Evolutionary conservation across 2,113 vertebrate genomes (phyloP), one percentile per base, ranked within the genome.

Genomic region (Epinephelus lanceolatus): DNA sequence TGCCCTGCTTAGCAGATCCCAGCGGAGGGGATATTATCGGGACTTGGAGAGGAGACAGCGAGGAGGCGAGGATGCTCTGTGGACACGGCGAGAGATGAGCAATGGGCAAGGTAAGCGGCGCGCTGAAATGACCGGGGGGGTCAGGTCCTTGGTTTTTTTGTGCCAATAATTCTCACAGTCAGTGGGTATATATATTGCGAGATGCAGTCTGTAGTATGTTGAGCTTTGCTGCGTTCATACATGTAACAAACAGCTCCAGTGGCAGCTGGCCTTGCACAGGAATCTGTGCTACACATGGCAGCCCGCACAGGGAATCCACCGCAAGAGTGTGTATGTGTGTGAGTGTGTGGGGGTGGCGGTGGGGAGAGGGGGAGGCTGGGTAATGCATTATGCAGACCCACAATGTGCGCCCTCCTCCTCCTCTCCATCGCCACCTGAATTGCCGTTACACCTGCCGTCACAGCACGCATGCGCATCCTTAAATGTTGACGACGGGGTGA

Each of bases 51-150:
- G 69, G 42, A 27, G 66, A 42, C 1, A 70, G 63, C 60, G 68
- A 68, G 57, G 74, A 81, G 63, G 81, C 18, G 74, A 82, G 63
- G 90, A 88, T 86, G 84, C 87, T 83, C 71, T 40, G 80, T 37
- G 81, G 23, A 56, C 60, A 47, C 27, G 67, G 68, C 67, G 63
- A 78, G 74, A 85, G 89, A 91, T 83, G 85, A 90, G 85, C 83
- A 21, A 84, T 83, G 81, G 90, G 27, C 27, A 83, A 88, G 93
- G 92, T 92, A 82, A 87, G 78, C 27, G 10, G 53, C 69, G 23
- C 18, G 53, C 10, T 37, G 10, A 53, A 18, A 71, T 73, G 25
- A 21, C 59, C 18, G 25, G 6, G 4, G 49, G 4, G 13, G 6
- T 14, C 6, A 10, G 14, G 25, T 23, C 11, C 18, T 19, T 19